Conservation (phyloP, 2,113 vertebrate genomes). For the Terrapene triunguis region DNA sequence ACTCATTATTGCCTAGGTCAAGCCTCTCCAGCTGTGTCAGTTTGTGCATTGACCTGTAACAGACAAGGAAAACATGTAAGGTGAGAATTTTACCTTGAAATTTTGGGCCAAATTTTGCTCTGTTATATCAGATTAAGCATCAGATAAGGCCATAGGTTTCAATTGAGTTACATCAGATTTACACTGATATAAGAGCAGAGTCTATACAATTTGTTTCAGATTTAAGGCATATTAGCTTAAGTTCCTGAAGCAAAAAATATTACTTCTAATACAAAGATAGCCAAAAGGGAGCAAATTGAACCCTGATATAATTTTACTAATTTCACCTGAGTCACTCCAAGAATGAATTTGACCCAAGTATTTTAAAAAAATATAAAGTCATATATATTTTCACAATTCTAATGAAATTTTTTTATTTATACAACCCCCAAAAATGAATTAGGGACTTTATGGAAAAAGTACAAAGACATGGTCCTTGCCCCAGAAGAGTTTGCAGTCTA, state of each 20-base stretch:
- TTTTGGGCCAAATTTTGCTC: rapidly evolving
- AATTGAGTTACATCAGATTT: rapidly evolving
- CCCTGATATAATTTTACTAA: neutral
- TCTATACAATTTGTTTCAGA: rapidly evolving
- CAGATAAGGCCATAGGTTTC: rapidly evolving
- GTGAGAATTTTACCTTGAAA: neutral
- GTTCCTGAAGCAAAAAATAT: neutral
- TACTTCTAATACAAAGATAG: neutral
- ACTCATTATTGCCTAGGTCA: constrained; percentile 99
- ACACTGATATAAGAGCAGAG: neutral
- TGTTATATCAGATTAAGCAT: neutral
- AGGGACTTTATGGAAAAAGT: neutral
- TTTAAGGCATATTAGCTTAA: rapidly evolving
- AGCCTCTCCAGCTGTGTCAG: constrained; percentile 97
- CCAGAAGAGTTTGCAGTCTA: neutral
- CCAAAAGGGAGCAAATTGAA: neutral
- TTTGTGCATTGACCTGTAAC: constrained; percentile 97
- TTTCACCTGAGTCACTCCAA: neutral
- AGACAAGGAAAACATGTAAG: constrained; percentile 35
- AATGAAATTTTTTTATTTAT: neutral
- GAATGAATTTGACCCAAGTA: neutral
- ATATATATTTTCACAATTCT: neutral
- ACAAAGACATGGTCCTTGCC: neutral
- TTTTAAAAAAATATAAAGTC: neutral
- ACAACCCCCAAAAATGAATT: rapidly evolving